A percentile compares a stretch with the other conserved stretches of the same genome.
These are phyloP conservation scores for Caradrina kadenii DNA, from an alignment of 2,888 invertebrate genomes.

Conservation along the genomic window DNA sequence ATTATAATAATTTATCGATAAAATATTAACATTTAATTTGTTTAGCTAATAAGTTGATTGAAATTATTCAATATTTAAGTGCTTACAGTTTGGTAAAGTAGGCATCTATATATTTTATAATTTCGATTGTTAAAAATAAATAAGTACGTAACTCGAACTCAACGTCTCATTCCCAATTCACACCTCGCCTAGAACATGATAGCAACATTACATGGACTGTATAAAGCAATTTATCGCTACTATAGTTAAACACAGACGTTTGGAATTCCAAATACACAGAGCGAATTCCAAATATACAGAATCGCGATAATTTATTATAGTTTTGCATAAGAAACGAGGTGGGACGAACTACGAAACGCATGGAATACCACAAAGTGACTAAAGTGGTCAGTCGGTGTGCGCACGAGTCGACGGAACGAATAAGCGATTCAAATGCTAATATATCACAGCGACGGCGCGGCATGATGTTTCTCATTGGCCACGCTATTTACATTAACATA, in stretches of 20 bases:
- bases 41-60: slow-evolving; percentile 38
- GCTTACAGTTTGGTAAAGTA: slow-evolving; percentile 9
- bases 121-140: slow-evolving; percentile 16
- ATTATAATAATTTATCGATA: slow-evolving; percentile 54
- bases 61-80: slow-evolving; percentile 21
- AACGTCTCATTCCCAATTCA: slow-evolving; percentile 74
- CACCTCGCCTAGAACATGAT: slow-evolving; percentile 71
- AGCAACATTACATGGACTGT: slow-evolving; percentile 73
- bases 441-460: slow-evolving; percentile 87
- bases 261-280: slow-evolving; percentile 70
- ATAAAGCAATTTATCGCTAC: slow-evolving; percentile 79
- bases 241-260: slow-evolving; percentile 71
- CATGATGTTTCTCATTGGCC: slow-evolving; percentile 87
- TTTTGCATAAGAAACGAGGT: slow-evolving; percentile 79
- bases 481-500: slow-evolving; percentile 88
- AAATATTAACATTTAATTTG: slow-evolving; percentile 50
- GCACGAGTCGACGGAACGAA: slow-evolving; percentile 77
- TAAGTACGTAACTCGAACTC: slow-evolving; percentile 59
- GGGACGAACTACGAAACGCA: slow-evolving; percentile 80
- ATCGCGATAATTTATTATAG: slow-evolving; percentile 79
- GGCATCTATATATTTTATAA: slow-evolving; percentile 17
- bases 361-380: slow-evolving; percentile 75
- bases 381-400: slow-evolving; percentile 72
- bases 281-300: slow-evolving; percentile 72
- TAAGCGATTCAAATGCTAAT: slow-evolving; percentile 90